Base-by-base conservation (phyloP, 2,797 vertebrate species). In the Oryzias sinensis region DNA sequence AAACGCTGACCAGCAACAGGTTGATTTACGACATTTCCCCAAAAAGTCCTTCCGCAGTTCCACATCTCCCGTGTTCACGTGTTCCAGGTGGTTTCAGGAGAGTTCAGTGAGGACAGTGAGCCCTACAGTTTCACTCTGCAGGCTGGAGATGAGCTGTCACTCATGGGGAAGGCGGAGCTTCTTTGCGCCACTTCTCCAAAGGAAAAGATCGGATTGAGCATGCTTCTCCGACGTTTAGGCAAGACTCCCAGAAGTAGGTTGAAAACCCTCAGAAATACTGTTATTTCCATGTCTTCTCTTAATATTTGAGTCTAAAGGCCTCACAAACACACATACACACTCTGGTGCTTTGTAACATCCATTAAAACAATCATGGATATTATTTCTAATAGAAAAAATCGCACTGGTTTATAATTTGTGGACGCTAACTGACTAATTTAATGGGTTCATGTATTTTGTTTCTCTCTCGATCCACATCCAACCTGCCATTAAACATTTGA, bases 31-130 rank as follows among this genome's bases (percentile, higher is more conserved):
- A 27, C 18, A 41, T 11, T 51, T 20, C 27, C 29, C 53, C 20
- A 43, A 7, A 13, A 60, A 43, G 11, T 47, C 15, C 13, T 13
- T 50, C 17, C 13, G 44, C 24, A 41, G 15, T 18, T 17, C 9
- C 11, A 49, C 43, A 3, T 14, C 17, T 49, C 16, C 24, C 6
- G 29, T 8, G 20, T 9, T 51, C 11, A 49, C 41, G 11, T 51
- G 17, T 70, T 58, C 41, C 82, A 99, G 97, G 97, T 99, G 84
- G 95, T 97, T 62, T 98, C 97, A 0, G 96, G 97, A 2, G 97
- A 98, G 87, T 98, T 98, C 93, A 98, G 96, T 18, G 96, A 99
- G 86, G 97, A 98, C 91, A 98, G 96, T 40, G 97, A 98, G 85
- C 92, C 95, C 27, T 98, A 99, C 86, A 98, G 97, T 90, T 98